These are phyloP conservation scores for Microcebus griseorufus DNA, from an alignment of 2,113 vertebrate species.

Conservation along the genomic window DNA sequence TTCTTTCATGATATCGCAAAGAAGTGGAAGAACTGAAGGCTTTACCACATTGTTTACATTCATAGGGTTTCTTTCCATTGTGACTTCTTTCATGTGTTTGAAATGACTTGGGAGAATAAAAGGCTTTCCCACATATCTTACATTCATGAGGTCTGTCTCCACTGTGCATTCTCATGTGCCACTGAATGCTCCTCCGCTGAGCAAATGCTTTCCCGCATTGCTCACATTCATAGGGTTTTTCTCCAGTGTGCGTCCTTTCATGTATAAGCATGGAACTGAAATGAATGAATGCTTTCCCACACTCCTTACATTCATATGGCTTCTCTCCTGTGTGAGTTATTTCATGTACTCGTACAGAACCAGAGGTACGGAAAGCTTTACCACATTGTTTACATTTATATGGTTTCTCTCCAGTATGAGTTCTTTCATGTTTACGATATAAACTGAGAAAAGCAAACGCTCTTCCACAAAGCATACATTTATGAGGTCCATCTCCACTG, in stretches of 20 bases:
- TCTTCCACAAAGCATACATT: background rate
- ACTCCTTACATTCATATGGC: background rate
- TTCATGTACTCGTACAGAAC: background rate
- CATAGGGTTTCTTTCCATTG: background rate
- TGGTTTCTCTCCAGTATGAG: slow-evolving; percentile 4
- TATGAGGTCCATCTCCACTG: background rate
- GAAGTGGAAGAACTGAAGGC: background rate
- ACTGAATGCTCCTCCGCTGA: too few relatives aligned
- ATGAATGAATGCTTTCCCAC: background rate
- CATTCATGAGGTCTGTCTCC: background rate
- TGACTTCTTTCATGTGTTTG: background rate
- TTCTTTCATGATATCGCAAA: background rate
- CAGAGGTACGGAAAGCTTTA: background rate
- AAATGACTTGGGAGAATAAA: background rate
- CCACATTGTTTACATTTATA: background rate
- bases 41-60: background rate
- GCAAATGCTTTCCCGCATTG: background rate
- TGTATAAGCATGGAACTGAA: background rate
- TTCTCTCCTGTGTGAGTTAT: background rate
- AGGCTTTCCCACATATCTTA: background rate
- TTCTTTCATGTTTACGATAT: background rate
- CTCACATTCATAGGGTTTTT: background rate
- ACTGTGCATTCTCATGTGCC: background rate
- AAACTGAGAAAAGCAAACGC: background rate
- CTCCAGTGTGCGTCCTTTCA: background rate